These are phyloP conservation scores for Paraescarpia echinospica DNA, from an alignment of 1,140 invertebrate species.

Conservation along the genomic window DNA sequence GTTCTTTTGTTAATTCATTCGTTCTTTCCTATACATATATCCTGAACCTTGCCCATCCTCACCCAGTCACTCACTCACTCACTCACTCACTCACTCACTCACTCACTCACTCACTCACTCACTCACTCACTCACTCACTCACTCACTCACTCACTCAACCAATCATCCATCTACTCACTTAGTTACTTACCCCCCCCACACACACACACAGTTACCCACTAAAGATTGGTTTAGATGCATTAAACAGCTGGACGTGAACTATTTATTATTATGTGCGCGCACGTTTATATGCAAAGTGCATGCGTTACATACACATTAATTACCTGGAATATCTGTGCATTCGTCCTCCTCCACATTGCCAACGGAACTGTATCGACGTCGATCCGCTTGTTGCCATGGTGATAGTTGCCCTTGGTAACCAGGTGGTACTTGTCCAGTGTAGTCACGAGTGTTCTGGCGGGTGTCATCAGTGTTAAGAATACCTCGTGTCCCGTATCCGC, in stretches of 20 bases:
- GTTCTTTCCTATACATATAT: too few species aligned
- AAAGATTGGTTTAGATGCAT: too few species aligned
- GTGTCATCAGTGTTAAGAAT: background rate
- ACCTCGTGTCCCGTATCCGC: background rate
- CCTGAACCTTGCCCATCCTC: too few species aligned
- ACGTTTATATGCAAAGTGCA: background rate
- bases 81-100: too few species aligned
- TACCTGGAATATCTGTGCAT: background rate
- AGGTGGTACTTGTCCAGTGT: background rate
- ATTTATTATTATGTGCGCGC: too few species aligned
- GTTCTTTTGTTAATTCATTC: too few species aligned
- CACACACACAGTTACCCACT: too few species aligned
- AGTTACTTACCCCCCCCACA: too few species aligned
- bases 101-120: constrained; percentile 13
- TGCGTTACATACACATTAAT: background rate
- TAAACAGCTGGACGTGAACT: too few species aligned
- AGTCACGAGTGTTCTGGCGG: background rate
- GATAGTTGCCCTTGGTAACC: background rate
- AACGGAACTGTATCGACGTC: background rate
- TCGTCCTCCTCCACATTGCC: background rate
- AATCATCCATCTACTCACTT: too few species aligned
- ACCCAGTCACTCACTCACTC: too few species aligned
- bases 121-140: constrained; percentile 21
- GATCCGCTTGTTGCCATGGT: background rate
- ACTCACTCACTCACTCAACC: constrained; percentile 1